phyloP scores from a whole-genome alignment of 2,797 vertebrate species.

The Uromys caudimaculatus region DNA sequence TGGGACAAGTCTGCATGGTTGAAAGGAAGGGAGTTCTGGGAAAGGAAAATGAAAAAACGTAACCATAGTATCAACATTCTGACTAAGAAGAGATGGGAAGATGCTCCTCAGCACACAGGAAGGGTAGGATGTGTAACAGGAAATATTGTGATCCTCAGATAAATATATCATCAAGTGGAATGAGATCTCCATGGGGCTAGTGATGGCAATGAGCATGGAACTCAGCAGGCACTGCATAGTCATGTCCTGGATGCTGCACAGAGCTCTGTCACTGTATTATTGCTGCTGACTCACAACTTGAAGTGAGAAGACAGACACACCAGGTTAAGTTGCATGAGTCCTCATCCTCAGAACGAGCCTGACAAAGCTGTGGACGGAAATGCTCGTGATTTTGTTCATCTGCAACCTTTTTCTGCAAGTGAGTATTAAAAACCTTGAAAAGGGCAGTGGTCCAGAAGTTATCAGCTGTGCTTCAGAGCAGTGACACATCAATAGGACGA shows the following conservation, averaged over 20 bases:
- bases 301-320: background rate
- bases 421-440: background rate
- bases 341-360: background rate
- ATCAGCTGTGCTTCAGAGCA: background rate
- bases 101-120: background rate
- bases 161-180: background rate
- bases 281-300: background rate
- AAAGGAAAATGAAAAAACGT: background rate
- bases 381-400: background rate
- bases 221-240: too few species aligned
- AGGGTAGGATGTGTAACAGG: background rate
- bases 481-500: too few species aligned
- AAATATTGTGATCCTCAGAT: background rate
- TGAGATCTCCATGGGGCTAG: background rate
- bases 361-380: background rate
- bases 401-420: background rate
- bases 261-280: background rate
- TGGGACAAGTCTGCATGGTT: background rate
- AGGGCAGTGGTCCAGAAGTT: background rate
- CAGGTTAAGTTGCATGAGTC: background rate
- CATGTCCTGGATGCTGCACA: too few species aligned
- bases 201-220: background rate
- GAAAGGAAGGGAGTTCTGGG: background rate
- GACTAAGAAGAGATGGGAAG: background rate
- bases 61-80: background rate